phyloP scores from a whole-genome alignment of 2,113 vertebrate species.

The Phasianus colchicus region DNA sequence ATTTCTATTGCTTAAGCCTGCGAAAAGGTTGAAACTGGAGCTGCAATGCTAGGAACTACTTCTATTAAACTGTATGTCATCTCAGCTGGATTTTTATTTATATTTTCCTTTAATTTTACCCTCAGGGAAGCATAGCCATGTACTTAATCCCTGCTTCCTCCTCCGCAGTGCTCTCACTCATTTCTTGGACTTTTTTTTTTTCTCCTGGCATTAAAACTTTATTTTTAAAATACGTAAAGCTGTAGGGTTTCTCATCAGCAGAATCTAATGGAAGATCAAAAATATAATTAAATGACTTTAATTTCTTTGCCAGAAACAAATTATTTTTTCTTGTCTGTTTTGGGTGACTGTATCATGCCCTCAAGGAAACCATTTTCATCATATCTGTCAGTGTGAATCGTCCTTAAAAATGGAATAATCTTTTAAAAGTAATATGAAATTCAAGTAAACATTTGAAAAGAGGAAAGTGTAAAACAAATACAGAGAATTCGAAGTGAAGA shows the following conservation, averaged over 20 bases:
- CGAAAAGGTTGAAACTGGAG: neutral
- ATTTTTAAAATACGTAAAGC: neutral
- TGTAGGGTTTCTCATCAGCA: slow-evolving; percentile 36
- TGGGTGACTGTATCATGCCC: neutral
- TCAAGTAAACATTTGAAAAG: neutral
- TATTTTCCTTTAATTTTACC: neutral
- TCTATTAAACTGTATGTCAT: neutral
- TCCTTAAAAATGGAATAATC: neutral
- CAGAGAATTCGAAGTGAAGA: neutral
- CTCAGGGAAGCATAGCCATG: neutral
- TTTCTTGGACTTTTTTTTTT: neutral
- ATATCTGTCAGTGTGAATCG: neutral
- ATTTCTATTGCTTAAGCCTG: neutral
- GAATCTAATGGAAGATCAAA: slow-evolving; percentile 34
- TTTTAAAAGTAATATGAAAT: neutral
- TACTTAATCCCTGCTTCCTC: neutral
- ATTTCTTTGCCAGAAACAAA: slow-evolving; percentile 57
- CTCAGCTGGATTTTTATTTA: neutral
- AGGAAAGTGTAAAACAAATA: neutral
- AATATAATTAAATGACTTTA: slow-evolving; percentile 28
- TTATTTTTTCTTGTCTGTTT: slow-evolving; percentile 51
- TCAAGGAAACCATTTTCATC: neutral
- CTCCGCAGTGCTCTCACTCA: neutral
- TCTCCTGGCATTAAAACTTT: neutral
- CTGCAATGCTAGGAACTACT: neutral